Evolutionary conservation across 2,113 vertebrate species (phyloP).

Genomic region (Lonchura striata): DNA sequence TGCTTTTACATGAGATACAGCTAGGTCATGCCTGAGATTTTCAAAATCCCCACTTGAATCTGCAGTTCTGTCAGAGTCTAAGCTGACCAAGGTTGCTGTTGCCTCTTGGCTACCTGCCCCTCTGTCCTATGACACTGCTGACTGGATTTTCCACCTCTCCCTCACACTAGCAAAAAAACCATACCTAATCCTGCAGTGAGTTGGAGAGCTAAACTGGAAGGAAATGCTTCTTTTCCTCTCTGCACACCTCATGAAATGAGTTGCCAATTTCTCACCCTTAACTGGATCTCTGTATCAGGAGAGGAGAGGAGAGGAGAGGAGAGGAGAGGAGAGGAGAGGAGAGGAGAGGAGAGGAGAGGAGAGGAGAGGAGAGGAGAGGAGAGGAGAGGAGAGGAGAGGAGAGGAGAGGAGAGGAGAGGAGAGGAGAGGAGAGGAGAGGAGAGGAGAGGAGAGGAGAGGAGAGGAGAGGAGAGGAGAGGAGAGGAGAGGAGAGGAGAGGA

Average conservation of each 20-base stretch:
- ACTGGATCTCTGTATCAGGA: too few relatives aligned
- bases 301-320: too few relatives aligned
- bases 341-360: too few relatives aligned
- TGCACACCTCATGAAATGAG: fast-evolving
- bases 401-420: too few relatives aligned
- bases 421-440: too few relatives aligned
- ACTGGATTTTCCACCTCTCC: not conserved
- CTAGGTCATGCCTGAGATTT: not conserved
- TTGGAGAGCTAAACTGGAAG: not conserved
- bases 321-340: too few relatives aligned
- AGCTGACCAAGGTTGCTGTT: not conserved
- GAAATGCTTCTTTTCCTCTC: not conserved
- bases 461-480: too few relatives aligned
- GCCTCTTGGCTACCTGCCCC: not conserved
- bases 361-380: too few relatives aligned
- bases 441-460: too few relatives aligned
- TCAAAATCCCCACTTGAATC: not conserved
- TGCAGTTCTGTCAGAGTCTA: not conserved
- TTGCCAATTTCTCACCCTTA: not conserved
- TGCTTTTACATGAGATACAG: not conserved
- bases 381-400: not conserved
- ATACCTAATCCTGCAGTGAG: not conserved
- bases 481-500: too few relatives aligned
- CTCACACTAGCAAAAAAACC: not conserved
- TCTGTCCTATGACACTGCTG: not conserved